Base-by-base conservation (phyloP, 1,140 invertebrate species). In the Rhopalosiphum padi region DNA sequence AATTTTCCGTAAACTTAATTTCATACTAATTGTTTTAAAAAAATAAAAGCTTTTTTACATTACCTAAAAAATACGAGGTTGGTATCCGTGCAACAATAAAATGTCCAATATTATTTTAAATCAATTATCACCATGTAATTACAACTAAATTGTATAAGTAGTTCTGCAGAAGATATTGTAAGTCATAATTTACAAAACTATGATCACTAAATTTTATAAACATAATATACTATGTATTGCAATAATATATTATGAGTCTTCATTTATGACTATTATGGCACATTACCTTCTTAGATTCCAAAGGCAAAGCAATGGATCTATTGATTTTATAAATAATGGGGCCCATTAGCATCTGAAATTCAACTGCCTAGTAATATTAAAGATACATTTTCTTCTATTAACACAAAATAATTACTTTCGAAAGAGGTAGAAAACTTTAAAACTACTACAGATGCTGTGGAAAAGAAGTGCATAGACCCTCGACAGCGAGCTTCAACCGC, bases 351-450 rank as follows among this genome's bases (percentile, higher is more conserved):
- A 46, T 94, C 95, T 88, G 91, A 94, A 94, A 98, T 98, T 93
- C 97, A 97, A 11, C 96, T 98, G 94, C 97, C 97, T 2, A 97
- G 97, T 35, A 97, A 98, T 96, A 95, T 98, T 48, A 97, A 98
- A 94, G 97, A 98, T 95, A 98, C 98, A 94, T 95, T 98, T 87
- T 97, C 97, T 55, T 98, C 97, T 93, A 97, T 98, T 94, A 97
- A 97, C 48, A 94, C 94, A 30, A 83, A 94, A n/a, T 86, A 90
- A 25, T 51, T 68, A 37, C 94, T 77, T 37, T 37, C 87, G 51
- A 94, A 53, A 55, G 68, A 68, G 5, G 51, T 35, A 8, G 90
- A 86, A 82, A 55, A 25, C 21, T 89, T 85, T 60, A 93, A 93
- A 68, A 1, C 68, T 55, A 15, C 68, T 41, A 68, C 53, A 88